Evolutionary conservation across 1,140 invertebrate species (phyloP).

Genomic region (Drosophila bifasciata): DNA sequence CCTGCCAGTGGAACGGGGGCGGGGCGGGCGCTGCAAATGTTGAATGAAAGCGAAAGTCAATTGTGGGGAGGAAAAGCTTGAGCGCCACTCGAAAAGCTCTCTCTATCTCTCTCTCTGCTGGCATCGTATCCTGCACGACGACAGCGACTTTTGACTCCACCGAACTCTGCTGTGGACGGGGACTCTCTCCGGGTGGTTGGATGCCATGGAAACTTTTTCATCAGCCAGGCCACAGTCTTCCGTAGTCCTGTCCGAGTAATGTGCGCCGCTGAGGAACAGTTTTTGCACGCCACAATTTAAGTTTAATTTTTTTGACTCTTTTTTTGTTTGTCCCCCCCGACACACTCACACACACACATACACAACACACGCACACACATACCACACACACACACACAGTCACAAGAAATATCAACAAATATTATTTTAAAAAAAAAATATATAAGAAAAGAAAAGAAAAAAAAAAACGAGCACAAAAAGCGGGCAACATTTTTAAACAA

Average conservation of each 20-base stretch:
- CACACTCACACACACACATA: slow-evolving; percentile 21
- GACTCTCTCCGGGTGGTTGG: slow-evolving; percentile 17
- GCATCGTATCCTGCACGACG: slow-evolving; percentile 9
- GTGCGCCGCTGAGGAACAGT: slow-evolving; percentile 67
- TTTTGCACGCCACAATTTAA: slow-evolving; percentile 67
- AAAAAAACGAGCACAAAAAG: slow-evolving; percentile 26
- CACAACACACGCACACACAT: slow-evolving; percentile 36
- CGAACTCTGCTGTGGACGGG: slow-evolving; percentile 5
- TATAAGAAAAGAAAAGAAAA: slow-evolving; percentile 16
- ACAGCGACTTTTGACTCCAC: slow-evolving; percentile 49
- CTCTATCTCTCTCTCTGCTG: not conserved
- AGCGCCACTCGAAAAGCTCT: slow-evolving; percentile 12
- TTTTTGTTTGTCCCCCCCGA: slow-evolving; percentile 50
- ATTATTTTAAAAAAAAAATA: slow-evolving; percentile 25
- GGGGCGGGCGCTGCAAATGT: not conserved
- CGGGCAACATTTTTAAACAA: slow-evolving; percentile 51
- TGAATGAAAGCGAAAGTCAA: slow-evolving; percentile 63
- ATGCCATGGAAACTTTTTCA: slow-evolving; percentile 52
- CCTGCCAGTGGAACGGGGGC: not conserved
- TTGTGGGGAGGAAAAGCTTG: slow-evolving; percentile 16
- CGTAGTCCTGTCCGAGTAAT: slow-evolving; percentile 76
- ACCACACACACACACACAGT: slow-evolving; percentile 27
- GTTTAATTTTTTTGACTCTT: slow-evolving; percentile 69
- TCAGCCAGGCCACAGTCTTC: slow-evolving; percentile 62
- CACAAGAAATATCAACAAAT: slow-evolving; percentile 39